Percentiles rank a stretch among this genome's conserved stretches.
phyloP scores from a whole-genome alignment of 2,113 vertebrate genomes.

The Pelecanus crispus region DNA sequence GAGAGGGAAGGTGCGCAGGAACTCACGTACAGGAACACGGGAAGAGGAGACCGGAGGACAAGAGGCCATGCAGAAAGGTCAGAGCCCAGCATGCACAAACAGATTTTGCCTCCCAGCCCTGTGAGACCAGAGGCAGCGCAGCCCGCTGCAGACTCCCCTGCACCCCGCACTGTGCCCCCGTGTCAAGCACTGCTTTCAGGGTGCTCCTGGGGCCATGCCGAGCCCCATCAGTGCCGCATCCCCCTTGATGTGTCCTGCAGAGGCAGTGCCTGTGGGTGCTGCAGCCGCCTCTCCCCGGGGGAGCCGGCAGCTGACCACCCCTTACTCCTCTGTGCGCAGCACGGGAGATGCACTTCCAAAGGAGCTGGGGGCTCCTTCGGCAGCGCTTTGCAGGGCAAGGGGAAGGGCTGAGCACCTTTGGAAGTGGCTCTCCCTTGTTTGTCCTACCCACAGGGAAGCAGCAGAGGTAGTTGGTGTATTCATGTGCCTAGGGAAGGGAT shows the following conservation, averaged over 20 bases:
- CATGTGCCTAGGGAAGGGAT: neutral
- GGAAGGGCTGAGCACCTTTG: neutral
- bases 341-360: neutral
- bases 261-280: neutral
- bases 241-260: neutral
- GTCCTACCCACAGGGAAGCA: neutral
- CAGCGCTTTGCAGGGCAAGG: neutral
- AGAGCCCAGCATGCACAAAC: neutral
- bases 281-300: neutral
- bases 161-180: too few relatives aligned
- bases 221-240: rapidly evolving
- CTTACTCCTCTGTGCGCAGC: neutral
- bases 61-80: constrained; percentile 11
- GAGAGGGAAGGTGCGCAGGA: neutral
- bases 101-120: neutral
- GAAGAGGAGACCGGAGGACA: neutral
- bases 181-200: neutral
- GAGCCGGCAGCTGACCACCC: neutral
- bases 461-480: rapidly evolving
- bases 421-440: neutral
- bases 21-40: neutral
- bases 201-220: neutral
- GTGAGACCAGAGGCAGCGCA: neutral
- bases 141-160: neutral
- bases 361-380: neutral